Base-by-base conservation (phyloP, 64 coral and sea anemone genomes). In the Porites lutea region DNA sequence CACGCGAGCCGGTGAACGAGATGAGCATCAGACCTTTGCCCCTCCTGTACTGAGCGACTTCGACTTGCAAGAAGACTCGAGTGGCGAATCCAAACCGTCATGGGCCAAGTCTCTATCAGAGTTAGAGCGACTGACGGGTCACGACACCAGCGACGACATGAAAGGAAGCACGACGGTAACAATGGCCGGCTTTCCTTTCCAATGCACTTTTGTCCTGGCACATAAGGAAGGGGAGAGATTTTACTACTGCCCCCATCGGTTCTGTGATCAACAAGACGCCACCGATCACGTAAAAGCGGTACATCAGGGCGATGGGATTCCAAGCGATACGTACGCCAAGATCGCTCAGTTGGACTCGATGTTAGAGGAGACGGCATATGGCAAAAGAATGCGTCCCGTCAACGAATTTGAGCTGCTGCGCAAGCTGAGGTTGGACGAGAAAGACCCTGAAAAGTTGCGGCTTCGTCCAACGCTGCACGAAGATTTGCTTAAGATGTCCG, bases 51-150 rank as follows among this genome's bases (percentile, higher is more conserved):
- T 73, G 8, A 43, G 27, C 10, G 1, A 73, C 0, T 73, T 73
- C 14, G 71, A 73, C 13, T 27, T 73, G 4, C 43, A 13, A 27
- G 23, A 22, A 9, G 71, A 45, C 43, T 73, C 71, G 27, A 73
- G 71, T 1, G 71, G 71, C 14, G 13, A 2, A 11, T 1, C 2
- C 27, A 13, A 45, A 43, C 70, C 70, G 6, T 47, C 11, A 7
- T 73, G 70, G 70, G 70, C 70, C 70, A 73, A 73, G 27, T 73
- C 70, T 45, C 14, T 73, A 43, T 4, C 47, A 43, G 71, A 73
- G 37, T 13, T 73, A 4, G 71, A 73, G 13, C 71, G 0, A 6
- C 7, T 73, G 8, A 73, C 71, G 3, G 13, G 13, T 2, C 71
- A 48, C 37, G 71, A 73, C 71, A 48, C 71, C 2, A 27, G 7